Evolutionary conservation across 2,888 invertebrate species (phyloP).

Genomic region (Thyatira batis): DNA sequence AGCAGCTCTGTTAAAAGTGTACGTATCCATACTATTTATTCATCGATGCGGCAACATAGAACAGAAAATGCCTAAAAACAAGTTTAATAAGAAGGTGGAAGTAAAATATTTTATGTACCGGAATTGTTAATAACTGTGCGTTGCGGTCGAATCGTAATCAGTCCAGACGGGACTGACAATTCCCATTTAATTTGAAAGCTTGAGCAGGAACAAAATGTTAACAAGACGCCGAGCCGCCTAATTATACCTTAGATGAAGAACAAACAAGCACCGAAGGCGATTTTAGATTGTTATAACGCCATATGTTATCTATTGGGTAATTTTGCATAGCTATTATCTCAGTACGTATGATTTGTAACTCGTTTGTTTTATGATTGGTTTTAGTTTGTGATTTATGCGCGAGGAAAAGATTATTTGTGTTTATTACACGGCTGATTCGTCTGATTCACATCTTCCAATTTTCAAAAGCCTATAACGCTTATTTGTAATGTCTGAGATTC

Average conservation of each 20-base stretch:
- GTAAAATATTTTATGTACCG: constrained; percentile 79
- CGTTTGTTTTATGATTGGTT: constrained; percentile 7
- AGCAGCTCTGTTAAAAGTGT: no score
- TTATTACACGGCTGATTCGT: background rate
- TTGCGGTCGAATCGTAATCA: constrained; percentile 59
- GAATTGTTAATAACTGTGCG: constrained; percentile 78
- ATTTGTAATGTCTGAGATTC: no score
- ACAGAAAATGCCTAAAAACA: constrained; percentile 69
- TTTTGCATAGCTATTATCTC: constrained; percentile 42
- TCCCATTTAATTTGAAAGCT: constrained; percentile 77
- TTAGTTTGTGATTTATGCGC: background rate
- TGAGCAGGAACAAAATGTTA: constrained; percentile 68
- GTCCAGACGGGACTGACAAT: constrained; percentile 58
- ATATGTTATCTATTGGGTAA: constrained; percentile 56
- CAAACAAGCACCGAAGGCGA: constrained; percentile 69
- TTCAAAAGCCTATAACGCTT: no score
- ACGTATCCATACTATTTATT: constrained; percentile 51
- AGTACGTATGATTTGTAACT: constrained; percentile 21
- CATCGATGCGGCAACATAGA: constrained; percentile 55
- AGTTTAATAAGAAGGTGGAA: constrained; percentile 80
- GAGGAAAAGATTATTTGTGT: background rate
- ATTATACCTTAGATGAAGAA: constrained; percentile 72
- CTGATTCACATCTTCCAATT: background rate
- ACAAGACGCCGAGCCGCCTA: constrained; percentile 75
- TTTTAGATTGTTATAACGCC: constrained; percentile 60